phyloP scores from a whole-genome alignment of 2,888 invertebrate genomes.

The Rhynchonema sp. region DNA sequence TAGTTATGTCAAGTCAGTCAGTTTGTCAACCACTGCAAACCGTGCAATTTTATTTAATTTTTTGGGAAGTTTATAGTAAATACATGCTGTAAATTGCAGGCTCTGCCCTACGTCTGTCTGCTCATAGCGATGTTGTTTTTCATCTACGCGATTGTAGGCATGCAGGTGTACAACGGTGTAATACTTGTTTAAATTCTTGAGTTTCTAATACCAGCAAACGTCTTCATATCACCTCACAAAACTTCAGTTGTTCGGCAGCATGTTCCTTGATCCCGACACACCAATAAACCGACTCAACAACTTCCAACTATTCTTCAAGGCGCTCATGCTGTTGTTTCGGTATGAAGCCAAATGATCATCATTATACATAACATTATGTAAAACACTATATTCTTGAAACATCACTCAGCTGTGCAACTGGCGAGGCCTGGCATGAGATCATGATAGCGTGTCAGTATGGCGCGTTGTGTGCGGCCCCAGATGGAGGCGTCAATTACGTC shows the following conservation, averaged over 20 bases:
- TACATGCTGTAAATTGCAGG: too few relatives aligned
- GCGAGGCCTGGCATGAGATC: constrained; percentile 97
- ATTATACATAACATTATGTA: too few relatives aligned
- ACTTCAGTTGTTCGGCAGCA: constrained; percentile 87
- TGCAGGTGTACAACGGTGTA: too few relatives aligned
- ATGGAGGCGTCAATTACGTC: constrained; percentile 2
- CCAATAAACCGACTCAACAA: constrained; percentile 98
- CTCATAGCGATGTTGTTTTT: constrained; percentile 99
- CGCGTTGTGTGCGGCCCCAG: not conserved
- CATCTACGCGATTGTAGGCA: constrained; percentile 33
- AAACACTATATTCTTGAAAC: too few relatives aligned
- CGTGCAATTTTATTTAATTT: too few relatives aligned
- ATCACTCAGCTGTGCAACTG: constrained; percentile 63
- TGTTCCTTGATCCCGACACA: constrained; percentile 70
- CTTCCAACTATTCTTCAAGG: constrained; percentile 96
- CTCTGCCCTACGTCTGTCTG: constrained; percentile 98
- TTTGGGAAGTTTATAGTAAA: too few relatives aligned
- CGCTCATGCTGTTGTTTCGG: constrained; percentile 94
- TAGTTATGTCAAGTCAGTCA: too few relatives aligned
- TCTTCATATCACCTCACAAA: too few relatives aligned
- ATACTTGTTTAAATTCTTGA: too few relatives aligned
- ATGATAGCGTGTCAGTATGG: constrained; percentile 73
- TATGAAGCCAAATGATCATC: too few relatives aligned
- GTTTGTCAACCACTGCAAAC: too few relatives aligned
- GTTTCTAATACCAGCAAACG: too few relatives aligned